Conservation (phyloP, 2,888 invertebrate species). For the Fabriciana adippe region DNA sequence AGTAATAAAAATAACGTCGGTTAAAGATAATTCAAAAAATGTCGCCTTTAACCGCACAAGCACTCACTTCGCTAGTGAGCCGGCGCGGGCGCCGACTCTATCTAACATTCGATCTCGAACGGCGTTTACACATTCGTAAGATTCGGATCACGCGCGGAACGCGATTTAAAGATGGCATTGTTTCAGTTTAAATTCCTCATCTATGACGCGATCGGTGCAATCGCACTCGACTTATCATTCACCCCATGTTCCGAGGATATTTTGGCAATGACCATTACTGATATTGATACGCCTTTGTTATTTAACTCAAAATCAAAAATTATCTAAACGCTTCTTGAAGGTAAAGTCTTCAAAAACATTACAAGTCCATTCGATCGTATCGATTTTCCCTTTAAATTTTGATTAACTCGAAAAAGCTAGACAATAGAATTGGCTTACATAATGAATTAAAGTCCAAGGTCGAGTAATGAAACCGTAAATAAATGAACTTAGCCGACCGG, state of each 20-base stretch:
- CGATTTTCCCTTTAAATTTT: slow-evolving; percentile 31
- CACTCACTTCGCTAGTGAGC: slow-evolving; percentile 19
- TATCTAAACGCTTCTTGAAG: slow-evolving; percentile 4
- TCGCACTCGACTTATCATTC: slow-evolving; percentile 53
- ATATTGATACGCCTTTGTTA: slow-evolving; percentile 27
- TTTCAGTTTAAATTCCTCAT: slow-evolving; percentile 73
- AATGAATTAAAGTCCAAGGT: slow-evolving; percentile 64
- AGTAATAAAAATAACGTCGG: slow-evolving; percentile 17
- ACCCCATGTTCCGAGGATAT: slow-evolving; percentile 49
- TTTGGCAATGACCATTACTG: slow-evolving; percentile 55
- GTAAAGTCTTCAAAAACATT: slow-evolving; percentile 9
- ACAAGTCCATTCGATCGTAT: slow-evolving; percentile 11
- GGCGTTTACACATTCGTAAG: slow-evolving; percentile 35
- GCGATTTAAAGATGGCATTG: slow-evolving; percentile 66
- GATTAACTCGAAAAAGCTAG: slow-evolving; percentile 40
- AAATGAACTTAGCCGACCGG: slow-evolving; percentile 66
- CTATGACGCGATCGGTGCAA: slow-evolving; percentile 70
- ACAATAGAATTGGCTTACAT: slow-evolving; percentile 54
- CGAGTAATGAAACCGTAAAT: slow-evolving; percentile 70
- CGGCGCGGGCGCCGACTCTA: slow-evolving; percentile 35
- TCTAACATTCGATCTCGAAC: slow-evolving; percentile 38
- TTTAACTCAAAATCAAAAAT: slow-evolving; percentile 1
- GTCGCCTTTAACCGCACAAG: slow-evolving; percentile 30
- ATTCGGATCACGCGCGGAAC: slow-evolving; percentile 64
- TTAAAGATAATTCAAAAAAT: slow-evolving; percentile 30